Conservation (phyloP, 2,888 invertebrate genomes). For the Bombylius discolor region DNA sequence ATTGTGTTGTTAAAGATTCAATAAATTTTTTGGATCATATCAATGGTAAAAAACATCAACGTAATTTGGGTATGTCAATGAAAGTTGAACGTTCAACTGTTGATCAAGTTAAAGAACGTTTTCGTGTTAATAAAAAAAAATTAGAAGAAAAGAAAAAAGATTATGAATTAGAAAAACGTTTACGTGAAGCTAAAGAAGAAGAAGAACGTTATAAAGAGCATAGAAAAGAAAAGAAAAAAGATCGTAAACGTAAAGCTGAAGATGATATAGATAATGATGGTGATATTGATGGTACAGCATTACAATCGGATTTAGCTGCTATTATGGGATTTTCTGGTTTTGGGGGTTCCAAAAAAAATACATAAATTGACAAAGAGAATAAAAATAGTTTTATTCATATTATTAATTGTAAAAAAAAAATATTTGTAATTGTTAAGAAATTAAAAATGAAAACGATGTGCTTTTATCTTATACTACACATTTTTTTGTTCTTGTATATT, state of each 20-base stretch:
- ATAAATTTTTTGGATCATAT: constrained; percentile 99
- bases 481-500: no score
- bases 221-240: constrained; percentile 76
- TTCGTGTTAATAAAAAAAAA: constrained; percentile 86
- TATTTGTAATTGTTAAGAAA: no score
- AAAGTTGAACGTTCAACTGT: constrained; percentile 87
- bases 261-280: constrained; percentile 46
- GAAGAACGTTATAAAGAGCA: constrained; percentile 85
- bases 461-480: no score
- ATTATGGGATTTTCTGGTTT: constrained; percentile 96
- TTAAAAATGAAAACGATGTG: no score
- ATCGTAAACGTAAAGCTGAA: constrained; percentile 73
- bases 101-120: constrained; percentile 85
- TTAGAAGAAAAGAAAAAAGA: constrained; percentile 91
- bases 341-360: constrained; percentile 63
- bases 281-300: constrained; percentile 37
- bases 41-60: constrained; percentile 98
- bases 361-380: constrained; percentile 16
- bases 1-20: constrained; percentile 98
- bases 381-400: no score
- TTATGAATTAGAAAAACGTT: constrained; percentile 80
- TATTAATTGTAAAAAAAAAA: no score
- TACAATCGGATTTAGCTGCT: constrained; percentile 61
- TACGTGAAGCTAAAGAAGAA: constrained; percentile 90
- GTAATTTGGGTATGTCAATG: constrained; percentile 99